Base-by-base conservation (phyloP, 2,888 invertebrate genomes). In the Cephus rjabovi region DNA sequence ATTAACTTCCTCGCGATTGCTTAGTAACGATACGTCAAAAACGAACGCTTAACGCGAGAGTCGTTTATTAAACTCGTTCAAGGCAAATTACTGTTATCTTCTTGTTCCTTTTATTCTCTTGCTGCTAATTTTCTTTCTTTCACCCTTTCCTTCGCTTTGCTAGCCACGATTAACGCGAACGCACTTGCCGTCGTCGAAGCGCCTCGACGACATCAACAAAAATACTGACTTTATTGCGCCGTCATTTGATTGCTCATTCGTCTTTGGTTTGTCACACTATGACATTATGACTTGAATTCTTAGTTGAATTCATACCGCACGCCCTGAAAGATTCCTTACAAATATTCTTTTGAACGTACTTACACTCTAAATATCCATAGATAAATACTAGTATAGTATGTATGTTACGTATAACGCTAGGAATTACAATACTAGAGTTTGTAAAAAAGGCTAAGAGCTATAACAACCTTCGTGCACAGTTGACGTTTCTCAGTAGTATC, bases 171-270 rank as follows among this genome's bases (percentile, higher is more conserved):
- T 56, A 56, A 56, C 56, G 56, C 56, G 56, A 56, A 56, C 9
- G 56, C 11, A 12, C 30, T 23, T 34, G 30, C 11, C 31, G 71
- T 34, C 71, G 71, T 71, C 34, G 71, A 71, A 71, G 34, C 15
- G 30, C 11, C 34, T 23, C 31, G 71, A 30, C 31, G 23, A 34
- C 30, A 6, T 71, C 12, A 30, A 30, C 80, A 75, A 81, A 82
- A 85, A 84, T 84, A 85, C 83, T 84, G 83, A 77, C 75, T 77
- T 83, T 85, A 84, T 85, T 85, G 84, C 84, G 80, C 80, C 75
- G 81, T 83, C 79, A 75, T 80, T 80, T 79, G 78, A 85, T 83
- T 81, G 82, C 81, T 83, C 83, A 75, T 56, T 56, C 56, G 56
- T 81, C 73, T 79, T 79, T 73, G 70, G 74, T 76, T 76, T 69